Percentiles rank a stretch among this genome's conserved stretches.
Evolutionary conservation across 64 coral and sea anemone genomes (phyloP).

Genomic region (Cladopsammia gracilis): DNA sequence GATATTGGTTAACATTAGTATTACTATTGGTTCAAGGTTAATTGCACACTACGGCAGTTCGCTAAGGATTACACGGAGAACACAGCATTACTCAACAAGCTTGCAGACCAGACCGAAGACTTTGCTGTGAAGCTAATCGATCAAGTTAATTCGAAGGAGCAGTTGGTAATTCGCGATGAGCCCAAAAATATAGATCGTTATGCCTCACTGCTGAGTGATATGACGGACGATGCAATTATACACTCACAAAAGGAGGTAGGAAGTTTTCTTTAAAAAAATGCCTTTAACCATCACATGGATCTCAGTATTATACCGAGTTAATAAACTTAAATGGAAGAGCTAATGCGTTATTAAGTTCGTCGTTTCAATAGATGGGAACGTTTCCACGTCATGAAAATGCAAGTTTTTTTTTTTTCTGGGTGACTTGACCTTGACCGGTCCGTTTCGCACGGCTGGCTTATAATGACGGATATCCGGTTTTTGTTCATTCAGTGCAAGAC

Average conservation of each 20-base stretch:
- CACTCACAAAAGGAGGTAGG: slow-evolving; percentile 5
- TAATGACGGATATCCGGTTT: too few species aligned
- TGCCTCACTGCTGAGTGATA: slow-evolving; percentile 5
- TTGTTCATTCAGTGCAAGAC: too few species aligned
- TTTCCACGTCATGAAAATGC: too few species aligned
- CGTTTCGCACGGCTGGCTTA: too few species aligned
- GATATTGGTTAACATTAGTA: too few species aligned
- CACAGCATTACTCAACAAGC: slow-evolving; percentile 2
- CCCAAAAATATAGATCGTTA: background rate
- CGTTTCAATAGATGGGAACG: too few species aligned
- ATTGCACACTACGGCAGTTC: background rate
- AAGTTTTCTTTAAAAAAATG: background rate
- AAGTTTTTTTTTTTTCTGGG: too few species aligned
- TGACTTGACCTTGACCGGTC: too few species aligned
- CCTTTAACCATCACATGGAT: too few species aligned
- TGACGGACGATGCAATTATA: background rate
- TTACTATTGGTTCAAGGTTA: background rate
- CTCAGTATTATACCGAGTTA: too few species aligned
- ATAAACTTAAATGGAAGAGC: too few species aligned
- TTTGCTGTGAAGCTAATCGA: slow-evolving; percentile 36
- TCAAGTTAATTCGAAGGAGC: background rate
- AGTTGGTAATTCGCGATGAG: background rate
- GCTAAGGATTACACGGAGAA: slow-evolving; percentile 3
- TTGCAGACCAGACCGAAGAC: slow-evolving; percentile 47
- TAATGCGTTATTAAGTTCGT: too few species aligned